These are phyloP conservation scores for Formica exsecta DNA, from an alignment of 1,140 invertebrate species.

Conservation along the genomic window DNA sequence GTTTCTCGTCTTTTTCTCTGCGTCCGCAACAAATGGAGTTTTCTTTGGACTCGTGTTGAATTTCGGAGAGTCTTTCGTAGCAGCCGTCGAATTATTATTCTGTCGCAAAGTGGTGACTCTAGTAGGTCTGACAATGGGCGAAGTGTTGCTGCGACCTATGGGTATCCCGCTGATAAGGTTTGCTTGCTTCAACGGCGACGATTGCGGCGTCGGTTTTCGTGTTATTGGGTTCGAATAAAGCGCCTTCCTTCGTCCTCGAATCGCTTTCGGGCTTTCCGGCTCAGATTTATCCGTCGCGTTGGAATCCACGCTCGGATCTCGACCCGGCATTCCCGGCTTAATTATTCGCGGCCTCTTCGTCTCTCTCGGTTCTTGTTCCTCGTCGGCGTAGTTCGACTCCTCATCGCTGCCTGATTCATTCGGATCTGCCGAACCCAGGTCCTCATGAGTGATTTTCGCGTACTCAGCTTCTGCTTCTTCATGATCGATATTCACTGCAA, in stretches of 20 bases:
- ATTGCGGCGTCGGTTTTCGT: slow-evolving; percentile 80
- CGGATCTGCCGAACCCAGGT: slow-evolving; percentile 9
- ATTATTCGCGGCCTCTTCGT: slow-evolving; percentile 86
- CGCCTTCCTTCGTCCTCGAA: slow-evolving; percentile 92
- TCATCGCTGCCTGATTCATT: slow-evolving; percentile 78
- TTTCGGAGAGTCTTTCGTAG: slow-evolving; percentile 67
- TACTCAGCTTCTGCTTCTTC: slow-evolving; percentile 30
- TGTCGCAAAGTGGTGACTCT: slow-evolving; percentile 82
- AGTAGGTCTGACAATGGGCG: slow-evolving; percentile 82
- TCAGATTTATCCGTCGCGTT: slow-evolving; percentile 79
- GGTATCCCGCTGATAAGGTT: slow-evolving; percentile 78
- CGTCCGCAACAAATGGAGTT: neutral
- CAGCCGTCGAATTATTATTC: slow-evolving; percentile 69
- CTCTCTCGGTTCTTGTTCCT: slow-evolving; percentile 88
- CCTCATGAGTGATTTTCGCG: slow-evolving; percentile 17
- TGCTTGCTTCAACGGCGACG: slow-evolving; percentile 81
- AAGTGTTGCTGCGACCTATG: slow-evolving; percentile 82
- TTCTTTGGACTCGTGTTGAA: slow-evolving; percentile 75
- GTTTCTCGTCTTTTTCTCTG: slow-evolving; percentile 57
- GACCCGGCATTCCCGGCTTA: slow-evolving; percentile 79
- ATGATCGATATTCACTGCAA: neutral
- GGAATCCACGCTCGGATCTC: slow-evolving; percentile 81
- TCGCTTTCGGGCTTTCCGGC: slow-evolving; percentile 88
- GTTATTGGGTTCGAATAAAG: slow-evolving; percentile 87
- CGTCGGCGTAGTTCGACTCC: slow-evolving; percentile 78